Evolutionary conservation across 1,140 invertebrate genomes (phyloP).

Genomic region (Daktulosphaira vitifoliae): DNA sequence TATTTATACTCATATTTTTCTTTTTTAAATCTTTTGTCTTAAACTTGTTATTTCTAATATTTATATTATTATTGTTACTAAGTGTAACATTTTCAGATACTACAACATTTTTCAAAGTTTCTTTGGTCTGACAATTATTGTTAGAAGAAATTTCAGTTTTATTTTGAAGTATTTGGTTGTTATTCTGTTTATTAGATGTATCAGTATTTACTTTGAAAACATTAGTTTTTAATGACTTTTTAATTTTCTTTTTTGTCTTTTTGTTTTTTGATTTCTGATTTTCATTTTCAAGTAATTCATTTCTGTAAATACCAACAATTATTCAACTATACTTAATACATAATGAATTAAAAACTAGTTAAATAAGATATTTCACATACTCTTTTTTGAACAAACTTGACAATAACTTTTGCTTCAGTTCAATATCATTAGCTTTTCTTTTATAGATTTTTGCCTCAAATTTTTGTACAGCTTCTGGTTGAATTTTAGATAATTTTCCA

Average conservation of each 20-base stretch:
- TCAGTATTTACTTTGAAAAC: slow-evolving; percentile 20
- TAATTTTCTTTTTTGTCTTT: slow-evolving; percentile 2
- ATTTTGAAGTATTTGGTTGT: too few relatives aligned
- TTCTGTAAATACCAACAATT: too few relatives aligned
- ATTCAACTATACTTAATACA: too few relatives aligned
- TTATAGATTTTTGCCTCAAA: slow-evolving; percentile 68
- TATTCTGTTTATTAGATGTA: too few relatives aligned
- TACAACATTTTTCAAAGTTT: too few relatives aligned
- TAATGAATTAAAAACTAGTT: too few relatives aligned
- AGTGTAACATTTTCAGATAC: slow-evolving; percentile 1
- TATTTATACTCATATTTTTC: background rate
- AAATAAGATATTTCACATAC: too few relatives aligned
- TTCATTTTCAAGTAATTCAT: too few relatives aligned
- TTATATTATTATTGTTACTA: background rate
- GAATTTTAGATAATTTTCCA: slow-evolving; percentile 76
- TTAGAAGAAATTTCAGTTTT: too few relatives aligned
- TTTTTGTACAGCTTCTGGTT: slow-evolving; percentile 66
- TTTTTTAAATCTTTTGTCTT: too few relatives aligned
- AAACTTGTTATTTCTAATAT: too few relatives aligned
- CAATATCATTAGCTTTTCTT: slow-evolving; percentile 61
- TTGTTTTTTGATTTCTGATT: background rate
- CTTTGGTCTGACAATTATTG: too few relatives aligned
- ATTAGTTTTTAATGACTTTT: background rate
- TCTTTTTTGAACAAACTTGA: slow-evolving; percentile 59
- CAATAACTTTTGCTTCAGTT: slow-evolving; percentile 73